Base-by-base conservation (phyloP, 1,140 invertebrate genomes). In the Platorchestia sp. region DNA sequence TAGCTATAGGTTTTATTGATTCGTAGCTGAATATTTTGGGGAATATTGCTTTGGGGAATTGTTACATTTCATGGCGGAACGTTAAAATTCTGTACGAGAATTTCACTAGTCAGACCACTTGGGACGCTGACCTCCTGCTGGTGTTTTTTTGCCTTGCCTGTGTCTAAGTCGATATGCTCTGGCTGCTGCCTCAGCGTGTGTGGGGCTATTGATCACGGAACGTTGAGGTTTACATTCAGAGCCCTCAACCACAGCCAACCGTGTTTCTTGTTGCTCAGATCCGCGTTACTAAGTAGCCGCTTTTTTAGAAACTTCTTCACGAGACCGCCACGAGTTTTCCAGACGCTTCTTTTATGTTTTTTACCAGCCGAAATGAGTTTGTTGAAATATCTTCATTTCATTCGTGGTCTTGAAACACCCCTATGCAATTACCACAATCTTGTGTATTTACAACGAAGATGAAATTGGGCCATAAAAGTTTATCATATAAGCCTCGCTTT, bases 261-360 rank as follows among this genome's bases (percentile, higher is more conserved):
- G 36, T 14, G n/a, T 89, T 42, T 27, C 87, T 89, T 42, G 87
- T 89, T 89, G 41, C n/a, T 89, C 10, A 27, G 87, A 42, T 89
- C 87, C 5, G 43, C n/a, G 87, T 89, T 89, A 44, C 87, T 89
- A 89, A 89, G 87, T 89, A 89, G 87, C 87, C 10, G 87, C 41
- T 44, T 36, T 75, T 75, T 3, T 75, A 36, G 59, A 75, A 75
- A 75, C 14, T 36, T 75, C 27, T 75, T 75, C 14, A 36, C 36
- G 59, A 75, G 3, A 10, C 59, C 27, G 59, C 36, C 10, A 75
- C 59, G 27, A 10, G 59, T 75, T 19, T 27, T 75, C 7, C 36
- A 36, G 59, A 75, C 27, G 27, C 59, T 75, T 10, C 59, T 75
- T 75, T 36, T 75, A 51, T 75, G 59, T 75, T n/a, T n/a, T n/a